Evolutionary conservation across 1,140 invertebrate genomes (phyloP), one percentile per base, ranked within the genome.

Genomic region (Ectropis grisescens): DNA sequence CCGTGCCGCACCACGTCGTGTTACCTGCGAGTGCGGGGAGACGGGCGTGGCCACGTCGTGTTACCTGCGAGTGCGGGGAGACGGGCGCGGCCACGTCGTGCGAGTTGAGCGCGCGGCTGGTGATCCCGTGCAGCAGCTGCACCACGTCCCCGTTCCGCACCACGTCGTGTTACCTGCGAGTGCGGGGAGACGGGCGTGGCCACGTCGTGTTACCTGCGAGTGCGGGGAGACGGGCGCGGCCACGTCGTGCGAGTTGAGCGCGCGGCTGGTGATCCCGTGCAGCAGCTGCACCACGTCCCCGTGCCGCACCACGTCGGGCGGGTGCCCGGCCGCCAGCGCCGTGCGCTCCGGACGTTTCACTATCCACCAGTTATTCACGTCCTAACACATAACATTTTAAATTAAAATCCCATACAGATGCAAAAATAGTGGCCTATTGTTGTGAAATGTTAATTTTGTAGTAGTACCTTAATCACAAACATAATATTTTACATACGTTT

Each of bases 361-460:
- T 44, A 98, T 97, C 96, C 96, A 98, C 96, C 97, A 98, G 79
- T 98, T 98, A 74, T 98, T 97, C 0, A 98, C 93, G 82, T 98
- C 96, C n/a, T n/a, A n/a, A n/a, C n/a, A n/a, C n/a, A n/a, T n/a
- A n/a, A n/a, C n/a, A n/a, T n/a, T n/a, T n/a, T n/a, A n/a, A n/a
- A n/a, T n/a, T n/a, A n/a, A n/a, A n/a, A n/a, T n/a, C n/a, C n/a
- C n/a, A n/a, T n/a, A n/a, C n/a, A n/a, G n/a, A n/a, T n/a, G n/a
- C n/a, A n/a, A n/a, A n/a, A n/a, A n/a, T n/a, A n/a, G n/a, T n/a
- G n/a, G n/a, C n/a, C n/a, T n/a, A n/a, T n/a, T n/a, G n/a, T n/a
- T n/a, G n/a, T n/a, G n/a, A n/a, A n/a, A n/a, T n/a, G n/a, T n/a
- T n/a, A n/a, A n/a, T n/a, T n/a, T n/a, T n/a, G n/a, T n/a, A n/a